These are phyloP conservation scores for Dicerorhinus sumatrensis DNA, from an alignment of 2,113 vertebrate species.

Conservation along the genomic window DNA sequence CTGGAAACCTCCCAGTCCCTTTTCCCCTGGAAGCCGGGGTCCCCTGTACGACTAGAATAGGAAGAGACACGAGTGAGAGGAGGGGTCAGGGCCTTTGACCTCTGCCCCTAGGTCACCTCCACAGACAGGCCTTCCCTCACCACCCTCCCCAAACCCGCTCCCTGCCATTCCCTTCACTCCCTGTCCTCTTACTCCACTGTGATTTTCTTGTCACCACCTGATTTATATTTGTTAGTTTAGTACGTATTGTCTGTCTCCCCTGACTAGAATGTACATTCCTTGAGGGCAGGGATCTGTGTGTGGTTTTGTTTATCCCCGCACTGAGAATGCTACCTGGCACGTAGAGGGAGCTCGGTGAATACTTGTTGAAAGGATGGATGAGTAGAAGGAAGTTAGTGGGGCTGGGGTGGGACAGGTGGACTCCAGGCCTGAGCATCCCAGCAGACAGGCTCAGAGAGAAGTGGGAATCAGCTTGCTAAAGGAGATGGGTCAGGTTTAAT, in stretches of 20 bases:
- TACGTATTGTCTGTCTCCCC: background rate
- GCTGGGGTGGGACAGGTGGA: background rate
- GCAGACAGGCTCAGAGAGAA: background rate
- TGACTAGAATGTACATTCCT: background rate
- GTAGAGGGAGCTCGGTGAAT: too few relatives aligned
- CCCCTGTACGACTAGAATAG: background rate
- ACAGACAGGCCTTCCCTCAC: background rate
- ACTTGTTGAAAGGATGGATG: background rate
- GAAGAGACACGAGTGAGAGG: background rate
- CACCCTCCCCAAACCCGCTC: accelerated
- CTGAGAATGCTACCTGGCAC: background rate
- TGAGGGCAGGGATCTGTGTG: background rate
- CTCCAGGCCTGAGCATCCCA: background rate
- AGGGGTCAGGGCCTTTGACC: accelerated
- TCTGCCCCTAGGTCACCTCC: too few relatives aligned
- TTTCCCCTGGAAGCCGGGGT: background rate
- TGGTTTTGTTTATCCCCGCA: background rate
- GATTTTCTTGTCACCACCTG: background rate
- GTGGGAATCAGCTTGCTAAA: background rate
- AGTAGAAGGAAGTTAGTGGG: background rate
- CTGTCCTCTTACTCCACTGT: background rate
- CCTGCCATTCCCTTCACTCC: background rate
- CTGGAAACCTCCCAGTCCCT: background rate
- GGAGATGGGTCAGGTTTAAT: background rate
- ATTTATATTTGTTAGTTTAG: background rate